Evolutionary conservation across 2,113 vertebrate genomes (phyloP), one percentile per base, ranked within the genome.

Genomic region (Aldabrachelys gigantea): DNA sequence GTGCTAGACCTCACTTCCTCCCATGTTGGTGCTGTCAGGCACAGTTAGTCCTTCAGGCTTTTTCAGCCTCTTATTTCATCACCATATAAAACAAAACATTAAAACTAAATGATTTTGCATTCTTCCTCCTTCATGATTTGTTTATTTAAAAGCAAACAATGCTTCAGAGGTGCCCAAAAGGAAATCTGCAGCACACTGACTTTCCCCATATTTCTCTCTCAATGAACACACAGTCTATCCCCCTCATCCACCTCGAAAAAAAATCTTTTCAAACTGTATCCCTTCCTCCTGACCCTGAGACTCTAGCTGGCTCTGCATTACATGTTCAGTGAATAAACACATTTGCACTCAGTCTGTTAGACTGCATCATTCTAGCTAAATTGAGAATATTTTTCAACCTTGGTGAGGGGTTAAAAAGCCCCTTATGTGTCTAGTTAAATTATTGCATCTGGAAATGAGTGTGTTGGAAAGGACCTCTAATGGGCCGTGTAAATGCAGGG

Each of bases 81-180:
- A 80, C 76, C 16, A 5, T 80, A 14, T 2, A 27, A 1, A 76
- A 22, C 57, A 5, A 89, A 89, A 75, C 0, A 85, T 12, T 29
- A 59, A 83, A 49, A 85, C 22, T 16, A n/a, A 52, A 21, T 47
- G 13, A n/a, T 35, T 3, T 3, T 75, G 44, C 4, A 14, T 94
- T 89, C 85, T 47, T 31, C 35, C 21, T 78, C 81, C 47, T 85
- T 80, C 31, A 53, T 50, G 41, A 84, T 91, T 88, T 91, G 21
- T n/a, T 91, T 79, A 10, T 75, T 82, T 84, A 54, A 82, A 91
- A 95, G 16, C 17, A 83, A 89, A 87, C 75, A 85, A 53, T 7
- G 21, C 25, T 27, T 49, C 76, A 80, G 80, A 49, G 6, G 0
- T 85, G 41, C 29, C 35, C 52, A 88, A 29, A 27, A 14, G 49